These are phyloP conservation scores for Podarcis muralis DNA, from an alignment of 2,113 vertebrate genomes.

Conservation along the genomic window DNA sequence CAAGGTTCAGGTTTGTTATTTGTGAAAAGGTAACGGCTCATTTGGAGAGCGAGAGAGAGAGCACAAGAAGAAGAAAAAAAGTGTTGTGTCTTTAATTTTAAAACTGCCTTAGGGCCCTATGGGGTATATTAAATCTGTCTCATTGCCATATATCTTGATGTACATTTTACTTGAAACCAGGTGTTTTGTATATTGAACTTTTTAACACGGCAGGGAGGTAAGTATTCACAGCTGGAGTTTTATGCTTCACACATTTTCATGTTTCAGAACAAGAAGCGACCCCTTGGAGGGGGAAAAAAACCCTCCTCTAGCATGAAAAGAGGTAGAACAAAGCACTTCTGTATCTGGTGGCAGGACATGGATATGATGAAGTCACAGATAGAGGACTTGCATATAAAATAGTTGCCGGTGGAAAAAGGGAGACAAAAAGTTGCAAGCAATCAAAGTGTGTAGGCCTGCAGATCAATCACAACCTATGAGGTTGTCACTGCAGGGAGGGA, in stretches of 20 bases:
- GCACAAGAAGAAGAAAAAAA: conserved; percentile 3
- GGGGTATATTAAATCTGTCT: conserved; percentile 86
- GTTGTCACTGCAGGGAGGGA: conserved; percentile 47
- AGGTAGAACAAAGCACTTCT: conserved; percentile 76
- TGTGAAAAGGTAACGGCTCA: conserved; percentile 65
- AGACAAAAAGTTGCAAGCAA: conserved; percentile 65
- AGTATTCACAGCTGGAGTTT: conserved; percentile 88
- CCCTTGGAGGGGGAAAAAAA: conserved; percentile 61
- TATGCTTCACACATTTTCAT: conserved; percentile 88
- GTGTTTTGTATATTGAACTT: conserved; percentile 87
- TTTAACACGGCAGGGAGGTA: conserved; percentile 85
- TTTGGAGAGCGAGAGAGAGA: conserved; percentile 2
- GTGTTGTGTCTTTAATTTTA: conserved; percentile 80
- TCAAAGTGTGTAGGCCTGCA: conserved; percentile 51
- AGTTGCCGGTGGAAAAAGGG: conserved; percentile 53
- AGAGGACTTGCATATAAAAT: conserved; percentile 72
- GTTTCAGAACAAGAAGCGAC: conserved; percentile 80
- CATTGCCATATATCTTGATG: conserved; percentile 80
- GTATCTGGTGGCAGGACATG: conserved; percentile 71
- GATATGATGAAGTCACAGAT: conserved; percentile 74
- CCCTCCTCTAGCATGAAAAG: conserved; percentile 68
- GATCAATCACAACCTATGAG: conserved; percentile 47
- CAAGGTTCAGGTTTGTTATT: conserved; percentile 71
- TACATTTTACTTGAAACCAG: conserved; percentile 84
- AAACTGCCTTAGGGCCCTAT: conserved; percentile 77